These are phyloP conservation scores for Tachycineta bicolor DNA, from an alignment of 2,113 vertebrate genomes.

Conservation along the genomic window DNA sequence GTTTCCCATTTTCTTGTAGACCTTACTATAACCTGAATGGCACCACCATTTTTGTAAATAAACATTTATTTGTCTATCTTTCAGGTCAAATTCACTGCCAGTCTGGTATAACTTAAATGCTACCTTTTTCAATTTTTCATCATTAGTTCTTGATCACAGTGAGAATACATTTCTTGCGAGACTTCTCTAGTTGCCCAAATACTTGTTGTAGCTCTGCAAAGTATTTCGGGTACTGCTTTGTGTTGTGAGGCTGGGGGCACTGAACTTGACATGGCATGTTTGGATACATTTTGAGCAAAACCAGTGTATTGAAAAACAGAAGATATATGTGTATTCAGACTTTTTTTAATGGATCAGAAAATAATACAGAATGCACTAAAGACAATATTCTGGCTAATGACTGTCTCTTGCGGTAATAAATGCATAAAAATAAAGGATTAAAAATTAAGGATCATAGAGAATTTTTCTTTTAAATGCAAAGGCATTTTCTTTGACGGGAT, in stretches of 20 bases:
- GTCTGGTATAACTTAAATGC: neutral
- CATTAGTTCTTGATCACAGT: neutral
- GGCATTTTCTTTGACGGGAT: neutral
- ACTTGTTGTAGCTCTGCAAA: neutral
- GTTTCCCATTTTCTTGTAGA: neutral
- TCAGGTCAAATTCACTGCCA: neutral
- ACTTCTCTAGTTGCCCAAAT: neutral
- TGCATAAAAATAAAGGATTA: neutral
- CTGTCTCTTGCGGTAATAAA: neutral
- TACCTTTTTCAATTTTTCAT: neutral
- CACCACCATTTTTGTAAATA: neutral
- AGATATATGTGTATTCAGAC: neutral
- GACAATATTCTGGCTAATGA: neutral
- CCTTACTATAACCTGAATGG: neutral
- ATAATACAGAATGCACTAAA: neutral
- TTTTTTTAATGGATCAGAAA: neutral
- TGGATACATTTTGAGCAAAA: neutral
- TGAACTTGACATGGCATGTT: neutral
- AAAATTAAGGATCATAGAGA: neutral
- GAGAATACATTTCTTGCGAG: slow-evolving; percentile 22
- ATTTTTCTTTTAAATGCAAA: neutral
- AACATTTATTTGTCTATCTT: neutral
- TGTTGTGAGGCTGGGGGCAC: neutral
- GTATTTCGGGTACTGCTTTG: neutral
- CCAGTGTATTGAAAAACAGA: neutral